Conservation (phyloP, 2,888 invertebrate genomes). For the Nasonia oneida region DNA sequence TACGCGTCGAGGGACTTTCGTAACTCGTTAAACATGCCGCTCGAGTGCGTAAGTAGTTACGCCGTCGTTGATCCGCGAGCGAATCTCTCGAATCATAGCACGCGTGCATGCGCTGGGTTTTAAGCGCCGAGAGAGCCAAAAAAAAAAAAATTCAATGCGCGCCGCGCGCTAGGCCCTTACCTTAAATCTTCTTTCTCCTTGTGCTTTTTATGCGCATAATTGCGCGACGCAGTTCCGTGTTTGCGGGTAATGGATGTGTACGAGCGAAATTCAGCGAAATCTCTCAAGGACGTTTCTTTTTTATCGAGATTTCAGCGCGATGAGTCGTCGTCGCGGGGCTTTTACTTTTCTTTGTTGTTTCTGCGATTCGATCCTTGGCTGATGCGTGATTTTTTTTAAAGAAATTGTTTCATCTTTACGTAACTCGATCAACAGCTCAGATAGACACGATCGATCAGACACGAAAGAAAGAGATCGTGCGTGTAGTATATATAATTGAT, state of each 20-base stretch:
- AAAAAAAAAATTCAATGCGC: slow-evolving; percentile 47
- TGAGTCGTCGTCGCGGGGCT: not conserved
- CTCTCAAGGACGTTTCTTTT: slow-evolving; percentile 2
- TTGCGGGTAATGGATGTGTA: not conserved
- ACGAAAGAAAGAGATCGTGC: not conserved
- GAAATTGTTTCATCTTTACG: not conserved
- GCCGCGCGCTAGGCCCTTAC: not conserved
- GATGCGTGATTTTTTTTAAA: not conserved
- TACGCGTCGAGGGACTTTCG: slow-evolving; percentile 43
- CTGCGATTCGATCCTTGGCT: not conserved
- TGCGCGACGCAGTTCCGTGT: not conserved
- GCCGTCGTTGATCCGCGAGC: slow-evolving; percentile 45
- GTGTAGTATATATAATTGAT: not conserved
- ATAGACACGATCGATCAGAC: not conserved
- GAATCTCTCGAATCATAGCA: slow-evolving; percentile 22
- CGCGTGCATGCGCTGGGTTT: slow-evolving; percentile 52
- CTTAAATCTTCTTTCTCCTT: not conserved
- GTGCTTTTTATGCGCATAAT: not conserved
- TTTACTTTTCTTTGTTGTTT: not conserved
- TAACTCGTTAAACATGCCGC: slow-evolving; percentile 63
- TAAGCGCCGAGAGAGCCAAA: slow-evolving; percentile 26
- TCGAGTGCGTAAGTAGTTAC: slow-evolving; percentile 57
- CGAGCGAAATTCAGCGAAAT: not conserved
- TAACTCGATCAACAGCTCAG: not conserved
- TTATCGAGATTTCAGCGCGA: slow-evolving; percentile 26